Percentiles rank a stretch among this genome's conserved stretches.
Conservation (phyloP, 2,113 vertebrate genomes). For the Sporophila hypoxantha region DNA sequence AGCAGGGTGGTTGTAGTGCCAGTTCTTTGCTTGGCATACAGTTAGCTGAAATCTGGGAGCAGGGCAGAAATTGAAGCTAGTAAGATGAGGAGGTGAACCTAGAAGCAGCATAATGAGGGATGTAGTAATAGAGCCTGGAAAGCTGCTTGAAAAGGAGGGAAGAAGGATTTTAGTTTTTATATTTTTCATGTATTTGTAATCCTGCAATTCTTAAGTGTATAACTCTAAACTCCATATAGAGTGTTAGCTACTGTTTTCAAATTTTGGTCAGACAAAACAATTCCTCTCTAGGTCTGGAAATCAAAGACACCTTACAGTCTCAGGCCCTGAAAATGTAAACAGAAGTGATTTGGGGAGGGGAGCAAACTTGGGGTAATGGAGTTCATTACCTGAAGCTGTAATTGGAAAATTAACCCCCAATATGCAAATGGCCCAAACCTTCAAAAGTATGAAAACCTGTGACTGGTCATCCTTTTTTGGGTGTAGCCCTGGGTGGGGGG, state of each 20-base stretch:
- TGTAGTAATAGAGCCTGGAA: not conserved
- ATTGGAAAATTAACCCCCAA: not conserved
- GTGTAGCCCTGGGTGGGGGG: not conserved
- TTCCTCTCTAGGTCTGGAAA: not conserved
- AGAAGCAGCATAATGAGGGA: not conserved
- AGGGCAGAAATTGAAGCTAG: not conserved
- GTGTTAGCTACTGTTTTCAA: not conserved
- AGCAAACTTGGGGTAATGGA: not conserved
- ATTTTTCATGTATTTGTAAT: not conserved
- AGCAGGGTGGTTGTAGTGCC: not conserved
- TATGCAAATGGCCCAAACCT: not conserved
- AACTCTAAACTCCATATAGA: not conserved
- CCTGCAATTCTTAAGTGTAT: not conserved
- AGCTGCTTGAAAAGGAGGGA: not conserved
- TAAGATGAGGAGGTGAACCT: not conserved
- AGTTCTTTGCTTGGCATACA: not conserved
- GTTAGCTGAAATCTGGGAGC: not conserved
- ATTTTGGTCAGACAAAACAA: not conserved
- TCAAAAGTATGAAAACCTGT: fast-evolving
- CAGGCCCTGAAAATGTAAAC: not conserved
- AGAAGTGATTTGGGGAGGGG: not conserved
- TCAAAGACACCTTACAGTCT: not conserved
- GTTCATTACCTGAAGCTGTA: not conserved
- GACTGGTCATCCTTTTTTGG: not conserved
- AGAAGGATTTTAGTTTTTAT: not conserved